Base-by-base conservation (phyloP, 2,113 vertebrate species). In the mouse (Mus musculus) region DNA sequence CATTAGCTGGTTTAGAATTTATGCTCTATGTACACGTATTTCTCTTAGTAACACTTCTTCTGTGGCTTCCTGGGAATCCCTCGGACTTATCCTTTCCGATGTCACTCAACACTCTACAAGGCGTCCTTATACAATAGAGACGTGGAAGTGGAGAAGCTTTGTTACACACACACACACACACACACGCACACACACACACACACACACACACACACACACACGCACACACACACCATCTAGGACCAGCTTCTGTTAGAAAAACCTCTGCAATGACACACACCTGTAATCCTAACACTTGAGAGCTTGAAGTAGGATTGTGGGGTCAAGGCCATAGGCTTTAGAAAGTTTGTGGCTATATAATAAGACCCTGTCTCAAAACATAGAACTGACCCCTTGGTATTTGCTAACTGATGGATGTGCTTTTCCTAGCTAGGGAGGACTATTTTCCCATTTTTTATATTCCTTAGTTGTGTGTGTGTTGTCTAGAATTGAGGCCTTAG, bases 1-100 rank as follows among this genome's bases (percentile, higher is more conserved):
- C n/a, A 75, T 73, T 87, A 76, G 7, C 72, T 96, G 95, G 24
- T 73, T 90, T 28, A 88, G 90, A 97, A 92, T 82, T 78, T 56
- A 75, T 36, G 7, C 63, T 95, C 9, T 78, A 5, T 16, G 93
- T 93, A 78, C 6, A 78, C 85, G 75, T 52, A 10, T 52, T 69
- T 96, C 30, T 67, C 72, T 93, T 63, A 73, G 30, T 82, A 88
- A 56, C 75, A 26, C 39, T 78, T 14, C n/a, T 92, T 86, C 63
- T 8, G 73, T 92, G 91, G 26, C 17, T 75, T 95, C 71, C 80
- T 80, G 93, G 88, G 82, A 95, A 84, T 85, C 85, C 76, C 14
- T 26, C 26, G 76, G 92, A 69, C 7, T 69, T 87, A 42, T 75
- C 39, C 78, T 82, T 67, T 89, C 75, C 76, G 26, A 46, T 6